These are phyloP conservation scores for Pholis gunnellus DNA, from an alignment of 2,113 vertebrate genomes.

Conservation along the genomic window DNA sequence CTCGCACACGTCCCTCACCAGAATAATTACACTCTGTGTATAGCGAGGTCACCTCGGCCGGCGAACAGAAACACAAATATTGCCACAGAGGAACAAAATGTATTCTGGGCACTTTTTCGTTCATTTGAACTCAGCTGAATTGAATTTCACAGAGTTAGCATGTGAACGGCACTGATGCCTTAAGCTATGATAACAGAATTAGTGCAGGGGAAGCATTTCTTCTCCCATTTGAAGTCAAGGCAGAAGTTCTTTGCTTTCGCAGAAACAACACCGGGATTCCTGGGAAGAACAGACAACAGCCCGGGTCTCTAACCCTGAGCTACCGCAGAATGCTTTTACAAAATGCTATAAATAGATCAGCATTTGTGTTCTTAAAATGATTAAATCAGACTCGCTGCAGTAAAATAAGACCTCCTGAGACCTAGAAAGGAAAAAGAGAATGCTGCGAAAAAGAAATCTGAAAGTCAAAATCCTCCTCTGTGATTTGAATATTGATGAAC, in stretches of 20 bases:
- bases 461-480: conserved; percentile 49
- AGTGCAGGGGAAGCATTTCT: conserved; percentile 78
- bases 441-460: conserved; percentile 47
- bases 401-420: conserved; percentile 46
- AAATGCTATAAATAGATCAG: conserved; percentile 70
- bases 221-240: conserved; percentile 68
- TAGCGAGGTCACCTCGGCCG: conserved; percentile 80
- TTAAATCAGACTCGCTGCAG: conserved; percentile 68
- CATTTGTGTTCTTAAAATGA: conserved; percentile 65
- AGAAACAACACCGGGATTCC: conserved; percentile 73
- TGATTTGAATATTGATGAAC: conserved; percentile 48
- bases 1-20: conserved; percentile 77
- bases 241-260: conserved; percentile 66
- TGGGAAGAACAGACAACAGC: conserved; percentile 56
- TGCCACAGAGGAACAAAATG: conserved; percentile 84
- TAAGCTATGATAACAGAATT: conserved; percentile 83
- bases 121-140: conserved; percentile 79
- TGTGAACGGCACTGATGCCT: conserved; percentile 74
- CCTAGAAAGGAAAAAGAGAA: conserved; percentile 37
- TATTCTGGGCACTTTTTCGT: conserved; percentile 73
- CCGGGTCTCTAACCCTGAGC: conserved; percentile 57
- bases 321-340: conserved; percentile 60
- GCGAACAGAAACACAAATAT: conserved; percentile 84
- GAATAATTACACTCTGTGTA: conserved; percentile 84
- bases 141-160: conserved; percentile 82